Base-by-base conservation (phyloP, 1,140 invertebrate species). In the Meloidogyne exigua region DNA sequence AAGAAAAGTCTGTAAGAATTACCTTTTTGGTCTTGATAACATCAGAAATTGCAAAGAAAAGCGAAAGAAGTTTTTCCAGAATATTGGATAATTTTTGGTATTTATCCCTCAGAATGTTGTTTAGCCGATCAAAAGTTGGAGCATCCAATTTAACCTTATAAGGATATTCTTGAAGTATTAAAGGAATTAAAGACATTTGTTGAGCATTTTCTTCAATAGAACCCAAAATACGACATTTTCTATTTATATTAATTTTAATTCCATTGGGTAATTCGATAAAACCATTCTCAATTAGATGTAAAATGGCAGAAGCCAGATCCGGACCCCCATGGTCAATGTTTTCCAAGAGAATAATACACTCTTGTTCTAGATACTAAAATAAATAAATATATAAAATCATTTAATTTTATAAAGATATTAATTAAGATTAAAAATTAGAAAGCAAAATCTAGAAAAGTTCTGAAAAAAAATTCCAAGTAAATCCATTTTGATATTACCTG, bases 321-420 rank as follows among this genome's bases (percentile, higher is more conserved):
- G 93, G 91, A 10, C 93, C 92, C 13, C 95, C 95, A 81, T 91
- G 92, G 86, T 99, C 95, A 75, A 99, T 92, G 88, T 99, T 96
- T 90, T 99, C 96, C 57, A 99, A 88, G 0, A 99, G 88, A 64
- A 99, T 88, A 94, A 97, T 96, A 85, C 93, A 91, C 0, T 95
- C 95, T 84, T 92, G 90, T 77, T 91, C 90, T 7, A 98, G 92
- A 75, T 94, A 95, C 91, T 93, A 88, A 62, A 83, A 79, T 39
- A 44, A 74, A 66, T 49, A 42, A 12, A 75, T 12, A n/a, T 25
- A 0, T 13, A 0, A 74, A 74, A 15, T 74, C 15, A 32, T 0
- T 1, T 32, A 28, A 5, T 28, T 28, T 28, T 32, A 12, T 69
- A 28, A 42, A n/a, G 66, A 36, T 36, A 23, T 66, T 63, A 79